Conservation (phyloP, 2,113 vertebrate species). For the Carlito syrichta region DNA sequence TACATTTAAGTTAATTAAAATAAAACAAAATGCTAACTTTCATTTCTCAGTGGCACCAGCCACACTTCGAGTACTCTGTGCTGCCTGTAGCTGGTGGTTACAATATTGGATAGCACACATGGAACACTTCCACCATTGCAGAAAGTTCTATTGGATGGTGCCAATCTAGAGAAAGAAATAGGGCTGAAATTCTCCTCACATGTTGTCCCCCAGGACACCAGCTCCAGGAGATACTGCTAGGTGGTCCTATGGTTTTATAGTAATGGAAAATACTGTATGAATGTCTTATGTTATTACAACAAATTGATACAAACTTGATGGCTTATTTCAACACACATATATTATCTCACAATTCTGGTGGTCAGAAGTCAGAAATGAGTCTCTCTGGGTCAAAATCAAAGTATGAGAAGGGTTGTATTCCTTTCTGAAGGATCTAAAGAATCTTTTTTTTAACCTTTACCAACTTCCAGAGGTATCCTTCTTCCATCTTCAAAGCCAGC, state of each 20-base stretch:
- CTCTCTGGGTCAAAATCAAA: background rate
- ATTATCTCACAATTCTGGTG: background rate
- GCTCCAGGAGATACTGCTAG: background rate
- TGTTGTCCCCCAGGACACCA: background rate
- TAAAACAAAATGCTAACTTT: background rate
- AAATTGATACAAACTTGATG: background rate
- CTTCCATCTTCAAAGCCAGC: background rate
- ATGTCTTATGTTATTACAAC: background rate
- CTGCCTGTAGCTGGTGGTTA: background rate
- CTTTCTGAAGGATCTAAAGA: background rate
- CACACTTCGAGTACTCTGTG: background rate
- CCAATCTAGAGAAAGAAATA: background rate
- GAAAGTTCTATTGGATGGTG: background rate
- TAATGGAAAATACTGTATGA: background rate
- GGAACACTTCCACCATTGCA: background rate
- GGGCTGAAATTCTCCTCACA: background rate
- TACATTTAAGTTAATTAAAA: background rate
- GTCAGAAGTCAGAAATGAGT: background rate
- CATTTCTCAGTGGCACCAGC: background rate
- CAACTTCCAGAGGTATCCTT: background rate
- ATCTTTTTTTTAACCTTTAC: background rate
- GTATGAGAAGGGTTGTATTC: background rate
- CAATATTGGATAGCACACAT: background rate
- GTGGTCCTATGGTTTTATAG: background rate
- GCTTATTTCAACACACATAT: background rate